Evolutionary conservation across 2,888 invertebrate genomes (phyloP), one percentile per base, ranked within the genome.

Genomic region (Teleogryllus oceanicus): DNA sequence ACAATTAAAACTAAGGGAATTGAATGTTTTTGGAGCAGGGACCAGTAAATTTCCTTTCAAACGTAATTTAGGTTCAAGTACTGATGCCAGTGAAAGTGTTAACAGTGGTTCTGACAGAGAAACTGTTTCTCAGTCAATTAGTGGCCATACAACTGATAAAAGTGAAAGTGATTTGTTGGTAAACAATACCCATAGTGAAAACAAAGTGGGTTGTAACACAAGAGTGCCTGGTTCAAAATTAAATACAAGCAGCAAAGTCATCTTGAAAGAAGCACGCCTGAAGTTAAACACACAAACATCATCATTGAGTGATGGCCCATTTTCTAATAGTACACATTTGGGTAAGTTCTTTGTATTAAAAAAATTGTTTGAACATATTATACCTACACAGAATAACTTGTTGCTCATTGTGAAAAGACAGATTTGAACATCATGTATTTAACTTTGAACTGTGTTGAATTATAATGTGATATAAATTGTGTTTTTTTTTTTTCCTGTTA

Each of bases 191-290:
- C n/a, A n/a, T 24, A 77, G 49, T 77, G 77, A 77, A 16, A 49
- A 77, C 16, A 77, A 77, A 50, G 18, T 16, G 18, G 24, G 24
- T 77, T 18, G n/a, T 62, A 62, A 62, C 62, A 49, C 77, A 18
- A 77, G 77, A 49, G n/a, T 37, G 49, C 49, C 50, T 37, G n/a
- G 37, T 24, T 77, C 50, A 78, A 37, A 49, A 80, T 62, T 62
- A 62, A 62, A 21, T 50, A n/a, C 89, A 50, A 89, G 91, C 84
- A 92, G 92, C 16, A 92, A 92, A 86, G 91, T 93, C 49, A 92
- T 93, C 80, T 89, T 93, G 79, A 89, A 93, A 82, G 92, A 93
- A 86, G 92, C 92, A 13, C 89, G 92, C 83, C 87, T 93, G 81
- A 92, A 92, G 84, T 86, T 92, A 81, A 91, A 90, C 84, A 87